Base-by-base conservation (phyloP, 2,797 vertebrate species). In the Tolypeutes matacus region DNA sequence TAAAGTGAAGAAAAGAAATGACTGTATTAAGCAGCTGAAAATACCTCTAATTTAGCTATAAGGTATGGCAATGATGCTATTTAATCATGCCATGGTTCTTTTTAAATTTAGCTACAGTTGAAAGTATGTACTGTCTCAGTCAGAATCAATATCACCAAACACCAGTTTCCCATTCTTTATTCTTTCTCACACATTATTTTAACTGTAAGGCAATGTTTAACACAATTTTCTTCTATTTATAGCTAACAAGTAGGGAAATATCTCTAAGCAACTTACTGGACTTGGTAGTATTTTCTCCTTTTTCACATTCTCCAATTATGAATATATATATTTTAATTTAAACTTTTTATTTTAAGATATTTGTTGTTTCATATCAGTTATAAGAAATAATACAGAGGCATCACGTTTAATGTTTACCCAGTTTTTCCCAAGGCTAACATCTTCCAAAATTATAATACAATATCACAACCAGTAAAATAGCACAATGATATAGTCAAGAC, bases 281-380 rank as follows among this genome's bases (percentile, higher is more conserved):
- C 4, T 80, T 89, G n/a, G 21, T 83, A 42, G 13, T 21, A 85
- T 81, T 93, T 75, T 90, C n/a, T 78, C 34, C 56, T 94, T 78
- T 75, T 39, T 93, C 25, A 73, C 15, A 21, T 31, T 53, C 34
- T 81, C 17, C 60, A 7, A 31, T 72, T 75, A 83, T 17, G 53
- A 64, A 80, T 39, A 73, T 56, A 73, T 56, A 46, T 56, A 56
- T 67, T 64, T 89, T 9, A 36, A 84, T 69, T 49, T 27, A 85
- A 88, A 11, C 7, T 23, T 82, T 56, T 86, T 62, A 81, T 39
- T 64, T 76, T 31, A 23, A 93, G 51, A 18, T 67, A 1, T 84
- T 60, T 80, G 15, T 80, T 85, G 15, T 72, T 29, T 94, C 39
- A 39, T 1, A 15, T 36, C 31, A 81, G 27, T 86, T 82, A 7